A percentile compares a stretch with the other conserved stretches of the same genome.
These are phyloP conservation scores for Prunella fulvescens DNA, from an alignment of 2,113 vertebrate species.

Conservation along the genomic window DNA sequence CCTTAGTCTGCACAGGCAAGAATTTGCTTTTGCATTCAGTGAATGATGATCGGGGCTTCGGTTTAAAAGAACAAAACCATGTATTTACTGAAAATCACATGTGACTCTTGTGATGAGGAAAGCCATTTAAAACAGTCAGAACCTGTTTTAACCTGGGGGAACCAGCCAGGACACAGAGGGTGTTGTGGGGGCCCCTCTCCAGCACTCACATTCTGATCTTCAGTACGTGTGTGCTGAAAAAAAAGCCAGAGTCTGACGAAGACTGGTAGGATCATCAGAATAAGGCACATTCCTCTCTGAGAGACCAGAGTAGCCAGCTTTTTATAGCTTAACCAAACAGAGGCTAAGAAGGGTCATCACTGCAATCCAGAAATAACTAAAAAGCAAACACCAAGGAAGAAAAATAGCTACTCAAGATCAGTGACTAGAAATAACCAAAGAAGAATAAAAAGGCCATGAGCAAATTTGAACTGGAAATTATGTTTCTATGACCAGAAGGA, in stretches of 20 bases:
- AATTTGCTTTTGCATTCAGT: not conserved
- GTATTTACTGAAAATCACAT: constrained; percentile 4
- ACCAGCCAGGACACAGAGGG: not conserved
- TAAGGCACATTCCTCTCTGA: not conserved
- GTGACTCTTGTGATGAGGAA: not conserved
- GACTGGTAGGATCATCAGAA: not conserved
- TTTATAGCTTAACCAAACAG: constrained; percentile 15
- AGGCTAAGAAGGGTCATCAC: constrained; percentile 3
- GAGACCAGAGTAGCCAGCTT: not conserved
- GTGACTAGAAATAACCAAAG: constrained; percentile 10
- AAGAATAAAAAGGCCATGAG: not conserved
- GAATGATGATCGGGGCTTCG: not conserved
- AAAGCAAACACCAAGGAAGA: not conserved
- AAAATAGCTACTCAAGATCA: not conserved
- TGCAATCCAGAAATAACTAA: constrained; percentile 16
- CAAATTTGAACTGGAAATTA: not conserved
- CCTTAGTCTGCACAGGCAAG: not conserved
- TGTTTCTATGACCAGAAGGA: not conserved
- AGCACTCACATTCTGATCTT: not conserved
- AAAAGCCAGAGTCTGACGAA: not conserved
- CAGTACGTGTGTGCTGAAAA: not conserved
- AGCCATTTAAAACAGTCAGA: not conserved
- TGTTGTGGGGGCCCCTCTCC: not conserved
- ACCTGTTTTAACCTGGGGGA: not conserved
- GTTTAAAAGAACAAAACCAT: not conserved